These are phyloP conservation scores for Pseudomyrmex flavicornis DNA, from an alignment of 1,140 invertebrate species.

Conservation along the genomic window DNA sequence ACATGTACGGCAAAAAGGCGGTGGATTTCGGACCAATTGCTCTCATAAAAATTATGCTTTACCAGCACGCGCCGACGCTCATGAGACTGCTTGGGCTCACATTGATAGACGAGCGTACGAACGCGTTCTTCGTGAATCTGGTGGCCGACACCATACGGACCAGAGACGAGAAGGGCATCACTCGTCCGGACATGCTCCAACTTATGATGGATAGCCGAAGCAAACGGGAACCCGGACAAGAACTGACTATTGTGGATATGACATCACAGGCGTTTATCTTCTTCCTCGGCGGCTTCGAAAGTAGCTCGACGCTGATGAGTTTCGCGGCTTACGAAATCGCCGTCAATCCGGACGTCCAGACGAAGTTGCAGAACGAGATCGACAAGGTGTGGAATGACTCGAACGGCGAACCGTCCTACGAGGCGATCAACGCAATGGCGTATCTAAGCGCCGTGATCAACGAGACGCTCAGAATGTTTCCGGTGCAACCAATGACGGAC, in stretches of 20 bases:
- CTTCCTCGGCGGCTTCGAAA: slow-evolving; percentile 87
- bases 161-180: slow-evolving; percentile 67
- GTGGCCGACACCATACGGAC: slow-evolving; percentile 12
- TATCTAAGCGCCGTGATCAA: slow-evolving; percentile 85
- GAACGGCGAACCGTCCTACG: slow-evolving; percentile 80
- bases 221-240: slow-evolving; percentile 67
- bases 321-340: slow-evolving; percentile 85
- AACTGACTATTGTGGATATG: slow-evolving; percentile 84
- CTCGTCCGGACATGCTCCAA: slow-evolving; percentile 76
- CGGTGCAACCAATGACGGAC: slow-evolving; percentile 84
- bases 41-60: slow-evolving; percentile 37
- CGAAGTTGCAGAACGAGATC: slow-evolving; percentile 87
- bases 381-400: slow-evolving; percentile 78
- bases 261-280: slow-evolving; percentile 85
- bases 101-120: not conserved
- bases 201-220: slow-evolving; percentile 78
- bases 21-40: not conserved
- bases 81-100: slow-evolving; percentile 20
- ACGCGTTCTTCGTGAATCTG: slow-evolving; percentile 51
- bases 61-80: slow-evolving; percentile 1
- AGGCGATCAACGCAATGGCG: slow-evolving; percentile 79
- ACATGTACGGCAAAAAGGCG: not conserved
- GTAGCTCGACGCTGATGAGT: slow-evolving; percentile 83
- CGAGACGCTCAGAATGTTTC: slow-evolving; percentile 87
- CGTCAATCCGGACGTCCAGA: slow-evolving; percentile 86